A percentile compares a stretch with the other conserved stretches of the same genome.
Conservation (phyloP, 2,888 invertebrate genomes). For the Stenodema calcarata region DNA sequence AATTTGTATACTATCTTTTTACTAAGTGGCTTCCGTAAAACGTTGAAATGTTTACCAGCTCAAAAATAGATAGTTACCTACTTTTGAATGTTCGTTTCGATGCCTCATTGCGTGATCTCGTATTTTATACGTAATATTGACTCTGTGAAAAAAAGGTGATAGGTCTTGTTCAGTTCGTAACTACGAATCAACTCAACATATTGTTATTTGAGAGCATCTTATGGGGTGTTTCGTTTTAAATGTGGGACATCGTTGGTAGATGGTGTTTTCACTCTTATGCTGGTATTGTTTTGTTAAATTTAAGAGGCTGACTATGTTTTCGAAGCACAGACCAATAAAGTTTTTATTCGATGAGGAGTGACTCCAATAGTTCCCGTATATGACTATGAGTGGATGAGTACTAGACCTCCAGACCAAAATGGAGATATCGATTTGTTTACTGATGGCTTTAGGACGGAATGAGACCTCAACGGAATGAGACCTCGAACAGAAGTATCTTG, state of each 20-base stretch:
- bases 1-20: neutral
- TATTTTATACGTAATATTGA: neutral
- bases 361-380: no score
- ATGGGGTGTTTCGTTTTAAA: neutral
- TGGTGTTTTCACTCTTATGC: neutral
- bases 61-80: neutral
- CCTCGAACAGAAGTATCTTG: no score
- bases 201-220: neutral
- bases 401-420: no score
- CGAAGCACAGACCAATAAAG: no score
- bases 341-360: no score
- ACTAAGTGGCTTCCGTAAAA: neutral
- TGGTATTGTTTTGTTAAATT: no score
- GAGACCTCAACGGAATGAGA: no score
- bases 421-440: no score
- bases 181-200: neutral
- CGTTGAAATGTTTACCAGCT: slow-evolving; percentile 16
- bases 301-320: no score
- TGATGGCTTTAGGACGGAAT: no score
- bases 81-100: neutral
- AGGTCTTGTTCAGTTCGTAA: neutral
- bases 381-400: no score
- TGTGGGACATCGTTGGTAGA: neutral
- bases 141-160: neutral
- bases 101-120: slow-evolving; percentile 6